Percentiles rank a stretch among this genome's conserved stretches.
phyloP scores from a whole-genome alignment of 2,888 invertebrate species.

The Ephialtes manifestator region DNA sequence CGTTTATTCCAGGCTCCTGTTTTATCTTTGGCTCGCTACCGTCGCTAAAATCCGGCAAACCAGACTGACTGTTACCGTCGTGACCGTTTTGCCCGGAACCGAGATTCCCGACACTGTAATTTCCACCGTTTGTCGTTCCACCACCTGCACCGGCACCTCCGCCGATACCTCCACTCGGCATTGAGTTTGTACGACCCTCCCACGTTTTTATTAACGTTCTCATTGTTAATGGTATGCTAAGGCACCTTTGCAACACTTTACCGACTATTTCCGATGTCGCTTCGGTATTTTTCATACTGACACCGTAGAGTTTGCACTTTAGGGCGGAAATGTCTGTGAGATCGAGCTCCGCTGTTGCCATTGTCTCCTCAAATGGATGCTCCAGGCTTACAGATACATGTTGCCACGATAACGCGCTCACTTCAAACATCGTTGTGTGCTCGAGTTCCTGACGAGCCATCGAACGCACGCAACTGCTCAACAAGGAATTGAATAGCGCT shows the following conservation, averaged over 20 bases:
- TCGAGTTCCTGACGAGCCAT: conserved; percentile 93
- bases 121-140: conserved; percentile 85
- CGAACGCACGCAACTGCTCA: conserved; percentile 95
- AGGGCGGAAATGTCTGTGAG: conserved; percentile 93
- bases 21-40: conserved; percentile 83
- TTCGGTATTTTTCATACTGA: conserved; percentile 84
- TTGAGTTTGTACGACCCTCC: conserved; percentile 90
- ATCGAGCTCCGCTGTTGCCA: conserved; percentile 97
- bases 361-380: conserved; percentile 96
- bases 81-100: conserved; percentile 81
- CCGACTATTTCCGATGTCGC: conserved; percentile 88
- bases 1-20: conserved; percentile 84
- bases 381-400: conserved; percentile 96
- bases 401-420: conserved; percentile 95
- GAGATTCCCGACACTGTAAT: conserved; percentile 72
- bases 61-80: conserved; percentile 79
- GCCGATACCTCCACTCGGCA: conserved; percentile 86
- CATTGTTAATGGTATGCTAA: conserved; percentile 97
- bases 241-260: conserved; percentile 93
- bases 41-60: conserved; percentile 83
- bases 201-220: conserved; percentile 94
- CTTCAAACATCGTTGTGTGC: conserved; percentile 95
- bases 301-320: conserved; percentile 91
- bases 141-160: conserved; percentile 89
- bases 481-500: conserved; percentile 95